A percentile compares a stretch with the other conserved stretches of the same genome.
Conservation (phyloP, 2,888 invertebrate genomes). For the Hyles lineata region DNA sequence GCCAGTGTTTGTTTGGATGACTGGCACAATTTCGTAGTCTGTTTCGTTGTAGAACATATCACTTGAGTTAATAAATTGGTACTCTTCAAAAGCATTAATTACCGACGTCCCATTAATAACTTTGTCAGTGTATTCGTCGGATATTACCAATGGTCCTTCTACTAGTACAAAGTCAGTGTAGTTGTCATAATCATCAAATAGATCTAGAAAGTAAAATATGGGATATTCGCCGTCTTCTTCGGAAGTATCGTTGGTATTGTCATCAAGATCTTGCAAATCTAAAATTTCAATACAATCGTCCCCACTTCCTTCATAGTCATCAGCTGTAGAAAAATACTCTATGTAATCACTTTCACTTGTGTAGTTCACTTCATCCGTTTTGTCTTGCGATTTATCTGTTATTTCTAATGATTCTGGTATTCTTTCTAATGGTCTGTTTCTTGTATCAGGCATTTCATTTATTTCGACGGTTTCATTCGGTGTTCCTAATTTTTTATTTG, state of each 20-base stretch:
- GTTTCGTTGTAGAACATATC: not conserved
- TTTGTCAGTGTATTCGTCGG: not conserved
- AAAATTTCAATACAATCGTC: not conserved
- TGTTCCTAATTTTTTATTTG: too few species aligned
- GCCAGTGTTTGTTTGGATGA: not conserved
- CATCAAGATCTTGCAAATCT: not conserved
- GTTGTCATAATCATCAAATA: not conserved
- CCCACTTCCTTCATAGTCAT: slow-evolving; percentile 2
- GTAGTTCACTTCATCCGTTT: not conserved
- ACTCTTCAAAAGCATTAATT: not conserved
- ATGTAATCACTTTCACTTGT: slow-evolving; percentile 8
- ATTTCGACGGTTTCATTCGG: too few species aligned
- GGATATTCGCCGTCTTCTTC: not conserved
- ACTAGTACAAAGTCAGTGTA: not conserved
- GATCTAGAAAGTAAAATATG: not conserved
- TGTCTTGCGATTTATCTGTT: slow-evolving; percentile 1
- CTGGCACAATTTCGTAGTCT: not conserved
- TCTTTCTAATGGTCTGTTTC: not conserved
- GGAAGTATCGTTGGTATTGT: not conserved
- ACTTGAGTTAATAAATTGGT: not conserved
- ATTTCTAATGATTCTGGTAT: not conserved
- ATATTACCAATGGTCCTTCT: not conserved
- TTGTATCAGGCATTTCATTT: too few species aligned
- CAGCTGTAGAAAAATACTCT: not conserved
- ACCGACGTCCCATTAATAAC: not conserved